A percentile compares a stretch with the other conserved stretches of the same genome.
These are phyloP conservation scores for Chloropsis hardwickii DNA, from an alignment of 2,113 vertebrate species.

Conservation along the genomic window DNA sequence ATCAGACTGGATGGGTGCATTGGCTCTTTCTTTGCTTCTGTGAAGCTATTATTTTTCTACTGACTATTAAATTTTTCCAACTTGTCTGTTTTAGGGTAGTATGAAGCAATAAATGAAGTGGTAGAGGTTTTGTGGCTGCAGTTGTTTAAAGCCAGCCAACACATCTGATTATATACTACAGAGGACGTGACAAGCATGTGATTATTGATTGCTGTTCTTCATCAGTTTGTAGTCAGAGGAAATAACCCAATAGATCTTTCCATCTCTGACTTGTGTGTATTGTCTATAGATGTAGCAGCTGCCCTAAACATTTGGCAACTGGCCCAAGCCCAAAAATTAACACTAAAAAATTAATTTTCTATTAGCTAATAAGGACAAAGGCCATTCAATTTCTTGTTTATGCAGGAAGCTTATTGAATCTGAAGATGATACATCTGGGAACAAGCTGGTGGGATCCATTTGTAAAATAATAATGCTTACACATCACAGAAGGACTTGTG, in stretches of 20 bases:
- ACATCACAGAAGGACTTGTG: not conserved
- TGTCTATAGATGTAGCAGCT: not conserved
- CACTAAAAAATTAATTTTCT: slow-evolving; percentile 29
- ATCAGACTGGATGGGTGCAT: not conserved
- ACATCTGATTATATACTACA: not conserved
- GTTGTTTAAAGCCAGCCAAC: not conserved
- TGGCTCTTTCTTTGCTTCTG: not conserved
- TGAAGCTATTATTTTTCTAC: not conserved
- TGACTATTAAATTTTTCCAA: not conserved
- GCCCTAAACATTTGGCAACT: not conserved
- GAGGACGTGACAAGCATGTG: not conserved
- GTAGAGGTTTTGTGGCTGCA: slow-evolving; percentile 1
- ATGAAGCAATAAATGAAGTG: not conserved
- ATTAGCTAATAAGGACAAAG: slow-evolving; percentile 21
- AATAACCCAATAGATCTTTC: slow-evolving; percentile 36
- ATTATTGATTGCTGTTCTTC: slow-evolving; percentile 33
- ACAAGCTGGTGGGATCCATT: not conserved
- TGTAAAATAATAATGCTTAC: not conserved
- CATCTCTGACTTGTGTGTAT: not conserved
- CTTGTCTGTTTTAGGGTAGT: not conserved
- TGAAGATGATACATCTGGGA: slow-evolving; percentile 19
- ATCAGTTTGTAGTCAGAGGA: not conserved
- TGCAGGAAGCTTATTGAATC: slow-evolving; percentile 23
- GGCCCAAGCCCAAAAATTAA: slow-evolving; percentile 10
- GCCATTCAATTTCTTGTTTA: slow-evolving; percentile 9